Conservation (phyloP, 2,888 invertebrate species). For the Macaria liturata region DNA sequence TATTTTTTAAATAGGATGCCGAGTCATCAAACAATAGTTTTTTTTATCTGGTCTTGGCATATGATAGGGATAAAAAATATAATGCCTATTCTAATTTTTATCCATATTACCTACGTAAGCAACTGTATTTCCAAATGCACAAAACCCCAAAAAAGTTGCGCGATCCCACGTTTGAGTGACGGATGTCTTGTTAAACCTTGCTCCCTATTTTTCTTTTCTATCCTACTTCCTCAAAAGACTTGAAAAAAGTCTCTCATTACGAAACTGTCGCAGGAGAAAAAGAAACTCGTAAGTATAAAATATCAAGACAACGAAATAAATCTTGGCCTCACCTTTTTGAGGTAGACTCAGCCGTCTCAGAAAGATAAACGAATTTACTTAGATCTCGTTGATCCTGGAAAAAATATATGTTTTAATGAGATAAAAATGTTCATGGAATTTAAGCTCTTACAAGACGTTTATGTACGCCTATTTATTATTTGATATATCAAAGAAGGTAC, state of each 20-base stretch:
- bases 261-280: constrained; percentile 17
- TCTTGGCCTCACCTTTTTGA: constrained; percentile 19
- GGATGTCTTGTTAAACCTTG: constrained; percentile 21
- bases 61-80: too few relatives aligned
- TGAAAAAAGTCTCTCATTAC: constrained; percentile 23
- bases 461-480: too few relatives aligned
- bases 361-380: constrained; percentile 24
- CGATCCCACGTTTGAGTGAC: constrained; percentile 16
- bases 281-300: constrained; percentile 17
- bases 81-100: too few relatives aligned
- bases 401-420: constrained; percentile 13
- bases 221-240: constrained; percentile 15
- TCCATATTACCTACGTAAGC: too few relatives aligned
- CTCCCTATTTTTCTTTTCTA: constrained; percentile 14
- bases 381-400: constrained; percentile 30
- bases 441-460: too few relatives aligned
- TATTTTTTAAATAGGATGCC: too few relatives aligned
- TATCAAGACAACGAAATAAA: constrained; percentile 19
- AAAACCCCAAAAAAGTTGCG: not conserved
- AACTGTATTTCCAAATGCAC: not conserved
- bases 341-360: constrained; percentile 17
- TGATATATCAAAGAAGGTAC: too few relatives aligned
- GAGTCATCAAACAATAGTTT: too few relatives aligned
- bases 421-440: constrained; percentile 8
- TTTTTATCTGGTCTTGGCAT: too few relatives aligned